Evolutionary conservation across 2,797 vertebrate genomes (phyloP), one percentile per base, ranked within the genome.

Genomic region (Myiotriccus ornatus): DNA sequence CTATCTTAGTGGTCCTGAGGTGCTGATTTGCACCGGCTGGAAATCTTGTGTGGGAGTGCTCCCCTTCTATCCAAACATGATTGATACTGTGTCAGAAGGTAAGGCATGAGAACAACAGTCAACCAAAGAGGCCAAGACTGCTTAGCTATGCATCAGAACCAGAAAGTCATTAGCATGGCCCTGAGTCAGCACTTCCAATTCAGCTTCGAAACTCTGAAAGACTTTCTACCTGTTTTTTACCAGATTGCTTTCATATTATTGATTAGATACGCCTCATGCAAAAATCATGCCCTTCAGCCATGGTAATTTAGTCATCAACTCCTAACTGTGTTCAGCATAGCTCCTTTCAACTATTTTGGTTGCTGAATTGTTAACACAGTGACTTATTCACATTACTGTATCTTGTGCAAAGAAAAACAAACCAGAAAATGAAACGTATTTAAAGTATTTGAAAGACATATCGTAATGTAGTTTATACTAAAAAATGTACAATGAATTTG

Each of bases 401-500:
- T 76, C 43, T 56, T 53, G 41, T 7, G 35, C 62, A 46, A 78
- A 86, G 85, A 71, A 89, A 96, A 88, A 89, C 27, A 79, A 52
- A 81, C 13, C 68, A 62, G 65, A 37, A 22, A 87, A 55, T 39
- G 34, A 43, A 85, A 87, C 43, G 60, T 88, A 81, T 93, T 93
- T 95, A 86, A 47, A 60, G 46, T 37, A 62, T 21, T 37, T 65
- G 46, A 77, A 87, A 87, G 41, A 60, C 22, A 37, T 49, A 55
- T 21, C 37, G 9, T 53, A 59, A 47, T 59, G 39, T 53, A 73
- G 35, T 30, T 85, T 80, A 84, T 79, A 93, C 56, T 87, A 87
- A 93, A 93, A 93, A 7, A 79, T 75, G 46, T 93, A 81, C 67
- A 93, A 95, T 87, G 90, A 93, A 94, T 80, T 90, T 59, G 63